phyloP scores from a whole-genome alignment of 1,140 invertebrate genomes.

The Calosoma granatense region DNA sequence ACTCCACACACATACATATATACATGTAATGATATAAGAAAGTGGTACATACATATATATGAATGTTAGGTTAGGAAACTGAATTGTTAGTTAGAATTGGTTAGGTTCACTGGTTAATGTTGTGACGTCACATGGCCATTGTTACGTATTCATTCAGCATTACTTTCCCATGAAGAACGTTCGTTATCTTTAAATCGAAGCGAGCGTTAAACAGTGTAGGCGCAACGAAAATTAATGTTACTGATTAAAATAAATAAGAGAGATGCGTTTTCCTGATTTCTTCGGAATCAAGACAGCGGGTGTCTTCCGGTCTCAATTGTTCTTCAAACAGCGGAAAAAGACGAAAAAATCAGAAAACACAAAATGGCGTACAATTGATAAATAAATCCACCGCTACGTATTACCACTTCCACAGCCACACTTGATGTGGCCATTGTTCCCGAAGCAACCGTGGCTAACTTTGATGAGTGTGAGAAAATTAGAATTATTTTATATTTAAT shows the following conservation, averaged over 20 bases:
- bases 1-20: no score
- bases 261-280: neutral
- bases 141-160: no score
- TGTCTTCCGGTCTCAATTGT: slow-evolving; percentile 4
- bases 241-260: slow-evolving; percentile 5
- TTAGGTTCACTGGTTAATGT: no score
- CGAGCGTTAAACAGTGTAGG: neutral
- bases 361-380: neutral
- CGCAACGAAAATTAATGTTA: neutral
- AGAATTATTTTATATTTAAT: neutral
- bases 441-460: neutral
- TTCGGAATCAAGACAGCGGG: neutral
- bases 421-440: neutral
- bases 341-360: neutral
- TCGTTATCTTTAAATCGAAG: neutral
- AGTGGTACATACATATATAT: no score
- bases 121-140: no score
- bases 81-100: no score
- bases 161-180: neutral
- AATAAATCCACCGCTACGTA: neutral
- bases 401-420: no score
- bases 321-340: neutral
- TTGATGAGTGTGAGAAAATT: neutral
- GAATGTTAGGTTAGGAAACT: no score
- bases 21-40: no score